These are phyloP conservation scores for Lasioglossum pauxillum DNA, from an alignment of 2,888 invertebrate species.

Conservation along the genomic window DNA sequence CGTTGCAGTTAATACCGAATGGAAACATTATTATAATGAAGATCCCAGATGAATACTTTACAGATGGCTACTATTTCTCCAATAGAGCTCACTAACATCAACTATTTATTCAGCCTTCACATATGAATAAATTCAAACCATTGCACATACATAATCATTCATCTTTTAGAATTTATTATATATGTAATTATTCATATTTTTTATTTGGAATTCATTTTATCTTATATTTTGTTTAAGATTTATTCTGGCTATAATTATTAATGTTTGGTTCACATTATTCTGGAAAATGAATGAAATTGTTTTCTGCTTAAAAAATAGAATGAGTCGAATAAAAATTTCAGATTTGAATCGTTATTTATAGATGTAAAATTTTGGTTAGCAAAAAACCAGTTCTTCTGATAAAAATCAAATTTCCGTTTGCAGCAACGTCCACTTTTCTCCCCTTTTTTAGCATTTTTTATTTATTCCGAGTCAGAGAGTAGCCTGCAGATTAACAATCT, in stretches of 20 bases:
- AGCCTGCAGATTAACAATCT: not conserved
- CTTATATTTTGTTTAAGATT: not conserved
- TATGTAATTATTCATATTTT: not conserved
- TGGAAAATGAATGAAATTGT: not conserved
- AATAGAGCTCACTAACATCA: not conserved
- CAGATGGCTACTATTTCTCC: too few species aligned
- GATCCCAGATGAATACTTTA: too few species aligned
- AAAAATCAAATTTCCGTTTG: constrained; percentile 1
- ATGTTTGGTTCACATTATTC: not conserved
- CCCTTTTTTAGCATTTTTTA: not conserved
- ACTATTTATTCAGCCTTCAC: not conserved
- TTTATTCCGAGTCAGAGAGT: not conserved
- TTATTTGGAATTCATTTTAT: not conserved
- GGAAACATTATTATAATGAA: not conserved
- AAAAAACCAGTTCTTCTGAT: not conserved
- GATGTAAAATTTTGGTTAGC: not conserved
- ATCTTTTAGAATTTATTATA: not conserved
- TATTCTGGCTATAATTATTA: not conserved
- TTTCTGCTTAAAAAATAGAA: not conserved
- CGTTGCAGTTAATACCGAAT: not conserved
- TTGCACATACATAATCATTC: too few species aligned
- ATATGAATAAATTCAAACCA: not conserved
- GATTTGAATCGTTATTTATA: not conserved
- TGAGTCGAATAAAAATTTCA: not conserved
- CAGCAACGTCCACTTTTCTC: not conserved